Percentiles rank a stretch among this genome's conserved stretches.
These are phyloP conservation scores for Dolichoris vasculosae DNA, from an alignment of 1,140 invertebrate species.

Conservation along the genomic window DNA sequence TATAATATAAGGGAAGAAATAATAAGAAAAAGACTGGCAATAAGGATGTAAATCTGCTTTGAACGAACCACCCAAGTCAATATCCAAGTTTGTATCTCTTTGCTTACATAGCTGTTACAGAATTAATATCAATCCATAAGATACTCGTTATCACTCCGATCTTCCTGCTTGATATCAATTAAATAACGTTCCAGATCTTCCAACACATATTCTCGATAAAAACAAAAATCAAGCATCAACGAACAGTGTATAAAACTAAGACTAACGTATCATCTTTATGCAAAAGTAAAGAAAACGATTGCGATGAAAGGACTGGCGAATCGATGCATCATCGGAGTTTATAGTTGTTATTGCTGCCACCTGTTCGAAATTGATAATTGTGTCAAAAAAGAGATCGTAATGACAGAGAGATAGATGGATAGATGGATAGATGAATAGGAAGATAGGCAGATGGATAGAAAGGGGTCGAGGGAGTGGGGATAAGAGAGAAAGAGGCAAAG, in stretches of 20 bases:
- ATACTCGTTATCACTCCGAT: no score
- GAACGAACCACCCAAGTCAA: no score
- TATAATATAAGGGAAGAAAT: no score
- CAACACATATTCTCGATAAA: background rate
- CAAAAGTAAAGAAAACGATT: constrained; percentile 18
- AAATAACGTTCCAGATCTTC: background rate
- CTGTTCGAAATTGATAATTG: constrained; percentile 43
- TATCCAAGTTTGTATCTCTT: no score
- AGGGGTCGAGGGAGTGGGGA: background rate
- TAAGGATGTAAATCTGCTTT: no score
- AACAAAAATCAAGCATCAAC: background rate
- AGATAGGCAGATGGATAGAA: background rate
- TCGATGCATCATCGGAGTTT: constrained; percentile 35
- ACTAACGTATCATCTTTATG: constrained; percentile 41
- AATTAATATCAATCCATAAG: no score
- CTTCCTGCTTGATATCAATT: background rate
- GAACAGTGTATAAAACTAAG: background rate
- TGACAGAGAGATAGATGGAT: background rate
- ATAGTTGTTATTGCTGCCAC: background rate
- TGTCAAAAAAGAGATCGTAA: constrained; percentile 29
- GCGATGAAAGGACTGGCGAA: background rate
- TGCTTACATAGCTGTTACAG: no score
- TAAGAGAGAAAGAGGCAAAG: background rate
- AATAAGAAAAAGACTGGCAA: no score
- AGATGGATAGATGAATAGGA: background rate